Conservation (phyloP, 2,113 vertebrate species). For the Leptobrachium leishanense region DNA sequence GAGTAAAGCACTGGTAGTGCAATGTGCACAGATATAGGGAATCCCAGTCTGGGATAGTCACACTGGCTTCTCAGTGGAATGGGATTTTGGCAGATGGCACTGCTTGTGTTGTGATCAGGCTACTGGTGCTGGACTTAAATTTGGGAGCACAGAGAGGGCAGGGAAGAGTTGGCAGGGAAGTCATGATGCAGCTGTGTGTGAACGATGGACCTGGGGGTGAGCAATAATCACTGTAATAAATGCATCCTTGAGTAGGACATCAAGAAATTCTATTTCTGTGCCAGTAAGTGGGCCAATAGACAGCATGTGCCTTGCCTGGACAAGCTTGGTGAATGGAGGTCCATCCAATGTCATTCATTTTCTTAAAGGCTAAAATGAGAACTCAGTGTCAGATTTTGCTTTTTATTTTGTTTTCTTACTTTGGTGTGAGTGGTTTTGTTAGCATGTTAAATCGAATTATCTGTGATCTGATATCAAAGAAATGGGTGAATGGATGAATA, state of each 20-base stretch:
- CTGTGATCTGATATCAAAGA: too few relatives aligned
- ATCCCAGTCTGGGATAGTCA: slow-evolving; percentile 6
- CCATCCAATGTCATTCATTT: too few relatives aligned
- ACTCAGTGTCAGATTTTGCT: too few relatives aligned
- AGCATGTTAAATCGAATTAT: too few relatives aligned
- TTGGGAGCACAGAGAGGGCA: slow-evolving; percentile 40
- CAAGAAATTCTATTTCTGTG: neutral
- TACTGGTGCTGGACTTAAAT: slow-evolving; percentile 42
- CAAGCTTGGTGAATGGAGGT: too few relatives aligned
- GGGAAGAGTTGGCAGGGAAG: slow-evolving; percentile 29
- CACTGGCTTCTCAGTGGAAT: slow-evolving; percentile 49
- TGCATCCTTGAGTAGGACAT: neutral
- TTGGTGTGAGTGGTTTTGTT: too few relatives aligned
- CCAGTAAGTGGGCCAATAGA: neutral
- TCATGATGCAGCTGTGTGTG: slow-evolving; percentile 4
- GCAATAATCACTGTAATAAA: slow-evolving; percentile 8
- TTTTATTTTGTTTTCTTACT: too few relatives aligned
- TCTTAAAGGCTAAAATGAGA: too few relatives aligned
- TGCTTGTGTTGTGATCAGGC: slow-evolving; percentile 42
- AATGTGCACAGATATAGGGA: neutral
- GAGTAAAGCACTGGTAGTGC: slow-evolving; percentile 52
- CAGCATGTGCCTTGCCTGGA: too few relatives aligned
- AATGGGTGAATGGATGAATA: too few relatives aligned
- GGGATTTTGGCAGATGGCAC: slow-evolving; percentile 51
- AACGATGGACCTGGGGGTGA: slow-evolving; percentile 13